These are phyloP conservation scores for Galago senegalensis DNA, from an alignment of 2,797 vertebrate genomes.

Conservation along the genomic window DNA sequence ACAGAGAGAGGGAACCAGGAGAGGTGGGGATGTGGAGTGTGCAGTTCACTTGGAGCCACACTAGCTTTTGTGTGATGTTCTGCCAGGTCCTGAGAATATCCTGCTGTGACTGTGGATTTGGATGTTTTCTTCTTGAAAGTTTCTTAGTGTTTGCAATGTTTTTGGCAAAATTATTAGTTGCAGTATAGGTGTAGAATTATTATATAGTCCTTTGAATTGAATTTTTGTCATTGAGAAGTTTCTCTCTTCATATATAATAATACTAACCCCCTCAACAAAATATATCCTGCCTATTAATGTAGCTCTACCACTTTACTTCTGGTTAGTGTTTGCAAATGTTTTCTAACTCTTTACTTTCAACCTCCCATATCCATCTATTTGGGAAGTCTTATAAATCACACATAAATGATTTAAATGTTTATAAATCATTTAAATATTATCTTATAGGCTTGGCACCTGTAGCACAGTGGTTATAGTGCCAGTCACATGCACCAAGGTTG, in stretches of 20 bases:
- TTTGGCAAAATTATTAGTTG: slow-evolving; percentile 11
- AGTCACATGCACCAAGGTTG: too few species aligned
- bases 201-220: not conserved
- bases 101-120: not conserved
- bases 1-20: not conserved
- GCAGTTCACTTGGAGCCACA: not conserved
- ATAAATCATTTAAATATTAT: not conserved
- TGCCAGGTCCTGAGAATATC: not conserved
- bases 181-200: not conserved
- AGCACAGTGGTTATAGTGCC: too few species aligned
- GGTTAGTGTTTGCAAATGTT: not conserved
- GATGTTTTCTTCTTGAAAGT: not conserved
- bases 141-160: not conserved
- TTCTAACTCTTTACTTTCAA: not conserved
- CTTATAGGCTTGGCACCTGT: not conserved
- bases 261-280: not conserved
- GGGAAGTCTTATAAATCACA: not conserved
- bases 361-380: not conserved
- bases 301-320: not conserved
- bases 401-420: not conserved
- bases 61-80: not conserved
- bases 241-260: not conserved
- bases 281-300: not conserved
- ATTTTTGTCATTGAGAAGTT: not conserved
- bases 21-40: not conserved